Percentiles rank a stretch among this genome's conserved stretches.
phyloP scores from a whole-genome alignment of 2,797 vertebrate genomes.

The Sebastes trivittatus region DNA sequence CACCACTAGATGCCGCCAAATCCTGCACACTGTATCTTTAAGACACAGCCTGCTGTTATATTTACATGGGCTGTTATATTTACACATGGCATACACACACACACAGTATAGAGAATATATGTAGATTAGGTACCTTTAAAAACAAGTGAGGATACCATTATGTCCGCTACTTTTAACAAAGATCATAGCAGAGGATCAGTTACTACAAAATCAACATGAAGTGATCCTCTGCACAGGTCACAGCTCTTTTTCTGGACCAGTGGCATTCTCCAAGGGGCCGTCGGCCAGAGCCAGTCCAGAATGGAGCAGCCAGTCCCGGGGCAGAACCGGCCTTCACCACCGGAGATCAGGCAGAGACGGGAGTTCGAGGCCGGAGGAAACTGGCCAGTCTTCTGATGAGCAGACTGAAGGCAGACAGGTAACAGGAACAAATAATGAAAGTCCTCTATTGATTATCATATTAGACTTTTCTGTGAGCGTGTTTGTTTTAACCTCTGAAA shows the following conservation, averaged over 20 bases:
- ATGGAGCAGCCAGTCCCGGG: neutral
- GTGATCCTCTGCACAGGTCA: conserved; percentile 51
- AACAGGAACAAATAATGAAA: neutral
- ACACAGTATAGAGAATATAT: neutral
- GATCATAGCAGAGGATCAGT: neutral
- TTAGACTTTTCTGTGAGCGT: neutral
- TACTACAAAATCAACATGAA: neutral
- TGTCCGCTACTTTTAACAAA: neutral
- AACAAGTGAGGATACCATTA: neutral
- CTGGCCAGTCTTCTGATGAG: conserved; percentile 63
- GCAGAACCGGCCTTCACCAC: neutral
- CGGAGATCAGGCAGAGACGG: conserved; percentile 34
- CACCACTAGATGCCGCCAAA: too few species aligned
- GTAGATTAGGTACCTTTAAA: neutral
- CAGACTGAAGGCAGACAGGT: conserved; percentile 69
- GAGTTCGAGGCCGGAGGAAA: conserved; percentile 60
- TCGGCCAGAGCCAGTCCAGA: neutral
- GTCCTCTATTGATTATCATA: neutral
- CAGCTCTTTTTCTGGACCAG: conserved; percentile 50
- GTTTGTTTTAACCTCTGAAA: neutral
- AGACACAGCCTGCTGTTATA: neutral
- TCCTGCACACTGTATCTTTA: neutral
- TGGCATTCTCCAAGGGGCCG: conserved; percentile 38
- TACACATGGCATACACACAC: too few species aligned
- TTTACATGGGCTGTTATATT: too few species aligned